phyloP scores from a whole-genome alignment of 2,113 vertebrate species.

The Ia io region DNA sequence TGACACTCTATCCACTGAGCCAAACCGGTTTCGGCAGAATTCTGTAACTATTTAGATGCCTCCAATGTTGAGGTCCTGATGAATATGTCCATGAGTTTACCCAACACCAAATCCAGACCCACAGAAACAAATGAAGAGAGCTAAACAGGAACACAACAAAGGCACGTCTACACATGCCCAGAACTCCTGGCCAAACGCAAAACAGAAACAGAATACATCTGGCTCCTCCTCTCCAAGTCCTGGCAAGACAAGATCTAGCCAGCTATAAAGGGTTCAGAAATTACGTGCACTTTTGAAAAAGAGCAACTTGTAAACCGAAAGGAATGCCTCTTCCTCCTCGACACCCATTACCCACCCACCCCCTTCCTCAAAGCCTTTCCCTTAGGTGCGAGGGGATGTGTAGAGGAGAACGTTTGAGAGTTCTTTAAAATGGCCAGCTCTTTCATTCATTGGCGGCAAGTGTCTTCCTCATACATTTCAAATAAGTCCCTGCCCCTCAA shows the following conservation, averaged over 20 bases:
- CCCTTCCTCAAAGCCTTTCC: not conserved
- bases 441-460: not conserved
- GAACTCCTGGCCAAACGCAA: not conserved
- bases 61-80: constrained; percentile 13
- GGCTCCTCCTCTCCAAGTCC: not conserved
- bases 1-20: no score
- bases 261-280: not conserved
- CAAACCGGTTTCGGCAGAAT: no score
- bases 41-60: constrained; percentile 34
- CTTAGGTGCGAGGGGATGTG: not conserved
- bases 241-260: not conserved
- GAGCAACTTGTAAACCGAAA: not conserved
- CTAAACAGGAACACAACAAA: not conserved
- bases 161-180: not conserved
- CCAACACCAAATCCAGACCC: not conserved
- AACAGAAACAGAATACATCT: not conserved
- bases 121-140: constrained; percentile 16
- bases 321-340: not conserved
- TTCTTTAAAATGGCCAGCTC: not conserved
- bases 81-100: constrained; percentile 38
- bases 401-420: not conserved
- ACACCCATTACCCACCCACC: not conserved
- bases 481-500: not conserved
- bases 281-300: not conserved
- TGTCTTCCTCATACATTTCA: not conserved